A percentile compares a stretch with the other conserved stretches of the same genome.
These are phyloP conservation scores for Portevinia maculata DNA, from an alignment of 2,888 invertebrate genomes.

Conservation along the genomic window DNA sequence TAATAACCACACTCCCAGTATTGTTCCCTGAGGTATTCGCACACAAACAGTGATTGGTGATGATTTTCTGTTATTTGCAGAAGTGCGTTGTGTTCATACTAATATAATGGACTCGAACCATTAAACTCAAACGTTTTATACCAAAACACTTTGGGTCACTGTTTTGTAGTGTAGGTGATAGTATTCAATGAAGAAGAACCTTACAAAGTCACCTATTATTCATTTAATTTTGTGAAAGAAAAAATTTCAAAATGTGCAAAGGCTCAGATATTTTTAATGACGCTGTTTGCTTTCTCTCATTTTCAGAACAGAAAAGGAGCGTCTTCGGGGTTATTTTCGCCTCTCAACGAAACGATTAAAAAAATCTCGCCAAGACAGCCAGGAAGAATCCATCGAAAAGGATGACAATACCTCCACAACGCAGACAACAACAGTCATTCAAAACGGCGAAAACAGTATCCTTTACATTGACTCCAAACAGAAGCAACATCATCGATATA, in stretches of 20 bases:
- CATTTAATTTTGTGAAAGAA: no score
- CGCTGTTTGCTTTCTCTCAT: slow-evolving; percentile 26
- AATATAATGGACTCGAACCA: no score
- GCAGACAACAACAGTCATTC: slow-evolving; percentile 78
- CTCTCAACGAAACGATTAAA: slow-evolving; percentile 83
- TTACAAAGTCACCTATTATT: no score
- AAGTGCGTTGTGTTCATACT: no score
- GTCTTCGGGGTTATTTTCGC: slow-evolving; percentile 85
- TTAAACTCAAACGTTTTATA: no score
- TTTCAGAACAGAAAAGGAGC: slow-evolving; percentile 84
- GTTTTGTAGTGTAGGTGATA: no score
- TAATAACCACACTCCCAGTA: no score
- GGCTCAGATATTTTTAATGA: neutral
- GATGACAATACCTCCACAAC: slow-evolving; percentile 80
- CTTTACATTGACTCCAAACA: slow-evolving; percentile 28
- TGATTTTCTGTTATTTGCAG: no score
- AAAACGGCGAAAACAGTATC: slow-evolving; percentile 67
- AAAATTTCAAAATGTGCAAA: neutral
- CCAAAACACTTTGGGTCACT: no score
- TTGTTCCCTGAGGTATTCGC: no score
- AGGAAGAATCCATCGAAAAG: slow-evolving; percentile 81
- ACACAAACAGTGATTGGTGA: no score
- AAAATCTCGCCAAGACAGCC: slow-evolving; percentile 82
- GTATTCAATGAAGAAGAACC: no score
- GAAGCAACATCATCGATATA: slow-evolving; percentile 69